These are phyloP conservation scores for Elysia chlorotica DNA, from an alignment of 1,140 invertebrate genomes.

Conservation along the genomic window DNA sequence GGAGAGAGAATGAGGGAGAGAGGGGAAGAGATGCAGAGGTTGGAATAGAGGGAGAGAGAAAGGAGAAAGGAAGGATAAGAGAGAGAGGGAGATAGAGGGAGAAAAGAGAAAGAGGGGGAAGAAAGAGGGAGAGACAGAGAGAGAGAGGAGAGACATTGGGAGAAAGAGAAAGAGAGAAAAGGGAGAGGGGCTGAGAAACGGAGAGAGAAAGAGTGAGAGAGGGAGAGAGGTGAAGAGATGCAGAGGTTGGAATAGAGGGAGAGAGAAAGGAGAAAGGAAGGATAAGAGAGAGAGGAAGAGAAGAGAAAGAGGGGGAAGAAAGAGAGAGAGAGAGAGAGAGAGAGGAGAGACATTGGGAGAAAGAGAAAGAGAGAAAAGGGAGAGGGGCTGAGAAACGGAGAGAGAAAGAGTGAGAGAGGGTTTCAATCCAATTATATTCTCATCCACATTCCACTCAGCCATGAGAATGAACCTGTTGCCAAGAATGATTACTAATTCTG, in stretches of 20 bases:
- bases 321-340: not conserved
- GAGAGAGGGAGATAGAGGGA: not conserved
- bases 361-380: too few relatives aligned
- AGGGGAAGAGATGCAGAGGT: not conserved
- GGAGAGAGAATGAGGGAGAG: conserved; percentile 1
- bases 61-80: not conserved
- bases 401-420: not conserved
- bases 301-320: not conserved
- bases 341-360: not conserved
- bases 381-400: not conserved
- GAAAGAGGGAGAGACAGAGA: not conserved
- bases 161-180: not conserved
- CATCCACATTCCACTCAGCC: too few relatives aligned
- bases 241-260: not conserved
- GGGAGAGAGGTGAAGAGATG: not conserved
- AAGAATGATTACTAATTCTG: too few relatives aligned
- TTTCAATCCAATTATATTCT: too few relatives aligned
- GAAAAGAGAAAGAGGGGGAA: not conserved
- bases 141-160: not conserved
- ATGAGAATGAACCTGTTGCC: too few relatives aligned
- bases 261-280: not conserved
- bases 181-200: not conserved
- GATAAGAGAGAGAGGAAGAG: not conserved
- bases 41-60: not conserved
- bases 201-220: not conserved